phyloP scores from a whole-genome alignment of 2,888 invertebrate genomes.

The Harpagoxenus sublaevis region DNA sequence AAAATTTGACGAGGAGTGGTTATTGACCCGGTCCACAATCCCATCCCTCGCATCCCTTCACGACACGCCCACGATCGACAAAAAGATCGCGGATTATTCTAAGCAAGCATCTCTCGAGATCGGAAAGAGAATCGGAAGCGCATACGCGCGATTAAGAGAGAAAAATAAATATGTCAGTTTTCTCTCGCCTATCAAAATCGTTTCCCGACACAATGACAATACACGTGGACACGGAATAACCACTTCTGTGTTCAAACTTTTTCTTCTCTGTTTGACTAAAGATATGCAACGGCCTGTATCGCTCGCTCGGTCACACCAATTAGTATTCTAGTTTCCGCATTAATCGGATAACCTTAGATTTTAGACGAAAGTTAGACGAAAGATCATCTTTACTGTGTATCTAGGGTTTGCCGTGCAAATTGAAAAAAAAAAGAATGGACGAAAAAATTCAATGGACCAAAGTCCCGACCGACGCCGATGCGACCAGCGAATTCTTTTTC shows the following conservation, averaged over 20 bases:
- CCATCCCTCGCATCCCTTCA: conserved; percentile 67
- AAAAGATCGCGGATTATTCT: conserved; percentile 15
- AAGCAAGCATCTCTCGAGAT: conserved; percentile 1
- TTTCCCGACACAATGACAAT: conserved; percentile 66
- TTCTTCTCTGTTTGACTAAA: conserved; percentile 45
- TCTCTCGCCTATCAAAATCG: conserved; percentile 59
- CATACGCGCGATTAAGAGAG: conserved; percentile 13
- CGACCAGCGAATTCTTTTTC: conserved; percentile 27
- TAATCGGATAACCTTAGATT: not conserved
- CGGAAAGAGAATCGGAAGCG: conserved; percentile 26
- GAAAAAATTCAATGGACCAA: not conserved
- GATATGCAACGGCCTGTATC: conserved; percentile 12
- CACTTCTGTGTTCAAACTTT: conserved; percentile 84
- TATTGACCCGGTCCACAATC: conserved; percentile 83
- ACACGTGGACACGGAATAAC: conserved; percentile 82
- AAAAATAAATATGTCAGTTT: conserved; percentile 35
- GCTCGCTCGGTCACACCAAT: conserved; percentile 4
- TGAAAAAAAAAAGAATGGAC: not conserved
- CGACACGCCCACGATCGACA: conserved; percentile 26
- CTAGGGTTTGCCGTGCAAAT: not conserved
- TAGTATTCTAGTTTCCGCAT: not conserved
- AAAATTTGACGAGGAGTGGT: conserved; percentile 85
- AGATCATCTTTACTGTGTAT: not conserved
- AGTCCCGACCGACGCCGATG: not conserved
- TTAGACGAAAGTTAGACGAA: not conserved